Base-by-base conservation (phyloP, 2,113 vertebrate genomes). In the Centropus unirufus region DNA sequence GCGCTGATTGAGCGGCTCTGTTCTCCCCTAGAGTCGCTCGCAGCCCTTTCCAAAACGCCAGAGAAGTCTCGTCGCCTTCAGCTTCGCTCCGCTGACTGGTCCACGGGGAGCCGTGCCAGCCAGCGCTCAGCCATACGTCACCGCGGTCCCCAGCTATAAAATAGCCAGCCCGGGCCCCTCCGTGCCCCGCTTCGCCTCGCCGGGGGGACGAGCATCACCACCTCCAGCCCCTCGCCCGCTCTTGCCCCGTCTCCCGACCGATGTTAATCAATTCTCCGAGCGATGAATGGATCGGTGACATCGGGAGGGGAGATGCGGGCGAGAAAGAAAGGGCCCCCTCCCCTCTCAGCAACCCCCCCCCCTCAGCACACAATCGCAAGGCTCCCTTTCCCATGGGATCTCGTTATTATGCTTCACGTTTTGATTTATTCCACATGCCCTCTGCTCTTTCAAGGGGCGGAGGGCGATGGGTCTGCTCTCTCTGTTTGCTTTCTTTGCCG, bases 361-460 rank as follows among this genome's bases (percentile, higher is more conserved):
- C 55, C 87, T 72, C 87, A 55, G 58, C 81, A 93, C 90, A 97
- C 90, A 96, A 96, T 96, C 81, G n/a, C 94, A 76, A 58, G 80
- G 90, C 94, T 97, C 77, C 40, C 92, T 96, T 97, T 98, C 97
- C 96, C 96, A 95, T 93, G 93, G 92, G 83, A 95, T 64, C 88
- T 93, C 26, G 94, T 95, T 81, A 84, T 80, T 87, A 85, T 83
- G 92, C 96, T 92, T 92, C 78, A 15, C 39, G 62, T 81, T 95
- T 96, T 98, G 97, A 98, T 98, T 98, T 95, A 95, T 97, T 97
- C 97, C 97, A 95, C 97, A 96, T 98, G 97, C 92, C 95, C 95
- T 91, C 87, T 84, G 67, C 91, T 96, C 97, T 74, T 83, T 92
- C 77, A 70, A 91, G 95, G 96, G 96, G 96, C 67, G 83, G 94